These are phyloP conservation scores for Physocephala rufipes DNA, from an alignment of 2,888 invertebrate genomes.

Conservation along the genomic window DNA sequence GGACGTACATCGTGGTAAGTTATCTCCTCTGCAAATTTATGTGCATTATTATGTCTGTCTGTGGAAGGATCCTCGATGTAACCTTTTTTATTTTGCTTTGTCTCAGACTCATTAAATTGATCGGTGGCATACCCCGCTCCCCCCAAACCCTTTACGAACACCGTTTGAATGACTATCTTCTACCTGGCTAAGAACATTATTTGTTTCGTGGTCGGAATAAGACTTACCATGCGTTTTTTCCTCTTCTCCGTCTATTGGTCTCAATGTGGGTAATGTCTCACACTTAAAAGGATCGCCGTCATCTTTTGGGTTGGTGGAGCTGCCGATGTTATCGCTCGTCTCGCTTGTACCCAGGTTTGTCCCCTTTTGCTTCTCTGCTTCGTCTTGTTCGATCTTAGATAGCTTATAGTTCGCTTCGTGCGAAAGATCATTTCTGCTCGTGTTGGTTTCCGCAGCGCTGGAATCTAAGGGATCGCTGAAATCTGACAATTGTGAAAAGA, in stretches of 20 bases:
- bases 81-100: not conserved
- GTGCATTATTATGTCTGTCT: not conserved
- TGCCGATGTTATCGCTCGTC: not conserved
- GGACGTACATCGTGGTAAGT: not conserved
- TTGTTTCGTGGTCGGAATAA: not conserved
- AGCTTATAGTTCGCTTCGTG: conserved; percentile 65
- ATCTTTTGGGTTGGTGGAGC: not conserved
- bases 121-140: not conserved
- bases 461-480: conserved; percentile 12
- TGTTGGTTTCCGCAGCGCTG: conserved; percentile 33
- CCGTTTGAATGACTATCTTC: conserved; percentile 13
- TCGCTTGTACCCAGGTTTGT: not conserved
- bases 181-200: not conserved
- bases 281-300: not conserved
- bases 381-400: conserved; percentile 64
- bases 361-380: conserved; percentile 47
- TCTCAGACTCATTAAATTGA: not conserved
- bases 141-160: too few relatives aligned
- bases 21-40: not conserved
- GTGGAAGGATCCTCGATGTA: not conserved
- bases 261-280: not conserved
- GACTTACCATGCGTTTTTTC: not conserved
- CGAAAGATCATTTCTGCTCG: conserved; percentile 56
- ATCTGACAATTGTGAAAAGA: not conserved
- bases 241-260: not conserved